phyloP scores from a whole-genome alignment of 2,113 vertebrate species.

The Semnornis frantzii region DNA sequence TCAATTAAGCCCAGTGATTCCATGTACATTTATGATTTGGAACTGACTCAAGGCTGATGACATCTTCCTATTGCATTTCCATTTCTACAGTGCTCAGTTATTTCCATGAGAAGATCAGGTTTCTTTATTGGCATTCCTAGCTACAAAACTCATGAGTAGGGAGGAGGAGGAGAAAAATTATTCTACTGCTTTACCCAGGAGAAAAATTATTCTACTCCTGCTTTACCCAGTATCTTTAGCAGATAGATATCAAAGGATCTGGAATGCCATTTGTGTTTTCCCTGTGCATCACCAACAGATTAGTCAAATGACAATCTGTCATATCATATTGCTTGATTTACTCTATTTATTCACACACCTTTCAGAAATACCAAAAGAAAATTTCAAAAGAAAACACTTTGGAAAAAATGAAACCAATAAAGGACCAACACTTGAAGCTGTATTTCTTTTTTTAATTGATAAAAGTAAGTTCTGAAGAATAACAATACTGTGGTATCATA shows the following conservation, averaged over 20 bases:
- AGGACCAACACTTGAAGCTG: not conserved
- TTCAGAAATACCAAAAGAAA: slow-evolving; percentile 6
- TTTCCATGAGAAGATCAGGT: not conserved
- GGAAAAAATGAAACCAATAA: not conserved
- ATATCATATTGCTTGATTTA: not conserved
- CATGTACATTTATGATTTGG: not conserved
- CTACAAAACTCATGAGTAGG: not conserved
- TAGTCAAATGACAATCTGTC: not conserved
- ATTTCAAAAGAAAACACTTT: not conserved
- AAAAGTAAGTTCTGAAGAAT: slow-evolving; percentile 34
- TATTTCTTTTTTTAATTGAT: slow-evolving; percentile 8
- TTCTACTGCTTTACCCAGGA: not conserved
- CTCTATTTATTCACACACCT: not conserved
- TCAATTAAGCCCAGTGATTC: not conserved
- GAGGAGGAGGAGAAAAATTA: not conserved
- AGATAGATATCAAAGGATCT: not conserved
- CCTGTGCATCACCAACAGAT: not conserved
- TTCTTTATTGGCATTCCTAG: not conserved
- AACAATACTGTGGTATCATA: not conserved
- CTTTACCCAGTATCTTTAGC: not conserved
- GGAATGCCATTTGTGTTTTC: not conserved
- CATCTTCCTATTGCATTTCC: not conserved
- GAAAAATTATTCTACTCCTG: not conserved
- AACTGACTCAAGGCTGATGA: not conserved
- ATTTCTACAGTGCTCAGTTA: not conserved